Percentiles rank a stretch among this genome's conserved stretches.
Evolutionary conservation across 64 coral and sea anemone species (phyloP).

Genomic region (Hydrozoanthus tunicans): DNA sequence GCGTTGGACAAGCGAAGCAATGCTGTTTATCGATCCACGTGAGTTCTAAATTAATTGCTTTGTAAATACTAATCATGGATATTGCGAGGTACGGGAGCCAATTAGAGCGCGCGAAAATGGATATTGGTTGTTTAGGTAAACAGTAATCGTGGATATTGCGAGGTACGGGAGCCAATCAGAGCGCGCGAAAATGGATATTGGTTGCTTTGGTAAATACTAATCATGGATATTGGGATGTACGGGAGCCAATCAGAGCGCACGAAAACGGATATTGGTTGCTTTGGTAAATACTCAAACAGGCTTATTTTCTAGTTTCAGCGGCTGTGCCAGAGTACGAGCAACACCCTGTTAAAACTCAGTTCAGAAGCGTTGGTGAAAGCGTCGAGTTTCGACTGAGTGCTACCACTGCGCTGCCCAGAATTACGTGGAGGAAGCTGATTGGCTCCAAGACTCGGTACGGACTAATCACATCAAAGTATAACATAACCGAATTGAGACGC

Average conservation of each 20-base stretch:
- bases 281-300: no score
- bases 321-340: neutral
- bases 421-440: constrained; percentile 25
- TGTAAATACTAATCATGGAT: neutral
- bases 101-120: no score
- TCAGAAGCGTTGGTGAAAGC: constrained; percentile 25
- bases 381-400: constrained; percentile 1
- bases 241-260: no score
- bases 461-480: constrained; percentile 15
- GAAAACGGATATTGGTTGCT: no score
- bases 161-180: no score
- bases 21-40: constrained; percentile 20
- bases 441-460: neutral
- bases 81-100: no score
- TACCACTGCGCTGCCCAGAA: neutral
- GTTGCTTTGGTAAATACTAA: no score
- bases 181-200: no score
- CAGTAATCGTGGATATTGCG: no score
- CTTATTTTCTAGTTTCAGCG: neutral
- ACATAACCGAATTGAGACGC: neutral
- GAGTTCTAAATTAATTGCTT: neutral
- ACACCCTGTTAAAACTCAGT: neutral
- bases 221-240: no score
- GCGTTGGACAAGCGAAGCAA: neutral
- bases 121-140: neutral